Evolutionary conservation across 2,113 vertebrate species (phyloP).

Genomic region (Vulpes vulpes): DNA sequence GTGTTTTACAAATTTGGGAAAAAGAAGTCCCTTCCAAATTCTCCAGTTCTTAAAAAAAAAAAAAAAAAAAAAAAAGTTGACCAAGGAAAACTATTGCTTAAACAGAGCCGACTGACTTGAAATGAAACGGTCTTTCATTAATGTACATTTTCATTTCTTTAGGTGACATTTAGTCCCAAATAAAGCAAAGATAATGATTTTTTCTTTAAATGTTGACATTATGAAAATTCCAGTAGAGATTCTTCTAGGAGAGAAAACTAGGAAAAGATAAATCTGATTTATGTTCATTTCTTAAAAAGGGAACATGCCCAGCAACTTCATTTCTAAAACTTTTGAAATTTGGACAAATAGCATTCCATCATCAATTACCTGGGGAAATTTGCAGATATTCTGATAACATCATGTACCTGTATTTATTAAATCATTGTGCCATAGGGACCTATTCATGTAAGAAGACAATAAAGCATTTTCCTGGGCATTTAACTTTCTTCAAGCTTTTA

Average conservation of each 20-base stretch:
- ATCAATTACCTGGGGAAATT: background rate
- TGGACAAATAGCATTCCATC: background rate
- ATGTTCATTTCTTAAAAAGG: constrained; percentile 53
- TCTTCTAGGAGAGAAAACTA: constrained; percentile 12
- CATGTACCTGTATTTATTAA: background rate
- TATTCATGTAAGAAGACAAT: background rate
- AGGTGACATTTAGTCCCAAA: constrained; percentile 5
- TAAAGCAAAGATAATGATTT: background rate
- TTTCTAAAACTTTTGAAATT: constrained; percentile 62
- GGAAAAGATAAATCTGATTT: constrained; percentile 57
- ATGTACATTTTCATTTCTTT: constrained; percentile 25
- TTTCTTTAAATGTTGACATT: constrained; percentile 45
- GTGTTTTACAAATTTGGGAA: constrained; percentile 6
- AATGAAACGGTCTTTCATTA: background rate
- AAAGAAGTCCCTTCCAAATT: background rate
- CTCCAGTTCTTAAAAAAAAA: constrained; percentile 18
- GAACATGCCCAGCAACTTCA: constrained; percentile 37
- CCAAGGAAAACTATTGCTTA: background rate
- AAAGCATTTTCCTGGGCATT: constrained; percentile 36
- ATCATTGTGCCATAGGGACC: background rate
- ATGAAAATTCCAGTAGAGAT: constrained; percentile 8
- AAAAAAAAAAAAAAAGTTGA: background rate
- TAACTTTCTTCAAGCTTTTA: constrained; percentile 73
- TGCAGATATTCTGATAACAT: background rate
- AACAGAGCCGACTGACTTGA: background rate